phyloP scores from a whole-genome alignment of 2,797 vertebrate species.

The Catostomus latipinnis region DNA sequence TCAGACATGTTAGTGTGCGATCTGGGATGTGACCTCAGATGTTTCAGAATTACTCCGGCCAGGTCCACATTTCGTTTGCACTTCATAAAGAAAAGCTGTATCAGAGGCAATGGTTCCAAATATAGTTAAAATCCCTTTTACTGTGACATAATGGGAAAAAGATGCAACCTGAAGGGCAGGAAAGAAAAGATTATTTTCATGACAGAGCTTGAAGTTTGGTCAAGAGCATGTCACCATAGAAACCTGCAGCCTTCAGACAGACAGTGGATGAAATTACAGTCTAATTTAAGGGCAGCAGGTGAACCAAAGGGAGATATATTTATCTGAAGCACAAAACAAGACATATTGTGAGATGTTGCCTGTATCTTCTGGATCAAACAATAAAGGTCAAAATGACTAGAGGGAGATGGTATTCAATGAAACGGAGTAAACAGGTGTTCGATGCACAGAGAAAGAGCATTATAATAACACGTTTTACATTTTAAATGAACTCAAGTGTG shows the following conservation, averaged over 20 bases:
- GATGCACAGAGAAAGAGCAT: background rate
- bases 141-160: background rate
- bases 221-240: slow-evolving; percentile 26
- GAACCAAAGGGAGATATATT: background rate
- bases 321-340: slow-evolving; percentile 1
- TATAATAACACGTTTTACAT: slow-evolving; percentile 7
- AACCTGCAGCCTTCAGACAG: background rate
- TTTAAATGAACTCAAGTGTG: slow-evolving; percentile 1
- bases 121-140: background rate
- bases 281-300: slow-evolving; percentile 19
- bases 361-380: background rate
- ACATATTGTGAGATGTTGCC: background rate
- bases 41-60: too few relatives aligned
- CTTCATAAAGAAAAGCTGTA: background rate
- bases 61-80: background rate
- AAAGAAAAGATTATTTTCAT: background rate
- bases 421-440: slow-evolving; percentile 2
- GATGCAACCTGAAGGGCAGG: background rate
- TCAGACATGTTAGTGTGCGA: too few relatives aligned
- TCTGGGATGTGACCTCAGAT: too few relatives aligned
- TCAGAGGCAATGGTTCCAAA: background rate
- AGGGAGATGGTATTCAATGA: background rate
- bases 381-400: slow-evolving; percentile 1
- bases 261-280: background rate
- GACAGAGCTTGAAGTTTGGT: slow-evolving; percentile 14